phyloP scores from a whole-genome alignment of 2,888 invertebrate genomes.

The Strigamia crassipes region DNA sequence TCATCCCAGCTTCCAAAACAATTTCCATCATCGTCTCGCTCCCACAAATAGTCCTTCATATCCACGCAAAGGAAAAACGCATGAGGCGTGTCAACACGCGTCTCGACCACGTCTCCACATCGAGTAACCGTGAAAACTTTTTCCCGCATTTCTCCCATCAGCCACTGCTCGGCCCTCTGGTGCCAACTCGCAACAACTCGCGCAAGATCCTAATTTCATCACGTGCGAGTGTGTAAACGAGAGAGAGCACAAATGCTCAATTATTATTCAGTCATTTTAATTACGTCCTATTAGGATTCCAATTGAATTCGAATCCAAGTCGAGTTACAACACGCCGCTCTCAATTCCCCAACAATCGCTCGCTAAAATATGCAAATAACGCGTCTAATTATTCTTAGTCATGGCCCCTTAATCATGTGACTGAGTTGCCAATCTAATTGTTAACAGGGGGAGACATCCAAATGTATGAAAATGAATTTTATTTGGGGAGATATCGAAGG shows the following conservation, averaged over 20 bases:
- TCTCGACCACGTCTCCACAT: neutral
- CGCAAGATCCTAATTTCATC: neutral
- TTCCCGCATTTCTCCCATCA: too few relatives aligned
- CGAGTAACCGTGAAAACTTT: neutral
- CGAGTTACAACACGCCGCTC: neutral
- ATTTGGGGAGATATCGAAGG: too few relatives aligned
- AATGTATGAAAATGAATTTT: too few relatives aligned
- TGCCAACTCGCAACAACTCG: neutral
- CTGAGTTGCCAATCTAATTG: neutral
- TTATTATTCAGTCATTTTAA: neutral
- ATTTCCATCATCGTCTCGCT: neutral
- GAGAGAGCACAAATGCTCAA: neutral
- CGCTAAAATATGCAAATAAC: neutral
- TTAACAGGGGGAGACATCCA: too few relatives aligned
- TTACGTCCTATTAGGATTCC: neutral
- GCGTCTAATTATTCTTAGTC: neutral
- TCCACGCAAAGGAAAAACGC: neutral
- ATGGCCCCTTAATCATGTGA: neutral
- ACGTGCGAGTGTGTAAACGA: too few relatives aligned
- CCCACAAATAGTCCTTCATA: neutral
- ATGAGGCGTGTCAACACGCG: neutral
- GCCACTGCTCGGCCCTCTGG: neutral
- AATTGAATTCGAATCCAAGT: neutral
- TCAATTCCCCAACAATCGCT: neutral
- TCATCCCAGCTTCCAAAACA: neutral